Evolutionary conservation across 2,888 invertebrate genomes (phyloP).

Genomic region (Melolontha melolontha): DNA sequence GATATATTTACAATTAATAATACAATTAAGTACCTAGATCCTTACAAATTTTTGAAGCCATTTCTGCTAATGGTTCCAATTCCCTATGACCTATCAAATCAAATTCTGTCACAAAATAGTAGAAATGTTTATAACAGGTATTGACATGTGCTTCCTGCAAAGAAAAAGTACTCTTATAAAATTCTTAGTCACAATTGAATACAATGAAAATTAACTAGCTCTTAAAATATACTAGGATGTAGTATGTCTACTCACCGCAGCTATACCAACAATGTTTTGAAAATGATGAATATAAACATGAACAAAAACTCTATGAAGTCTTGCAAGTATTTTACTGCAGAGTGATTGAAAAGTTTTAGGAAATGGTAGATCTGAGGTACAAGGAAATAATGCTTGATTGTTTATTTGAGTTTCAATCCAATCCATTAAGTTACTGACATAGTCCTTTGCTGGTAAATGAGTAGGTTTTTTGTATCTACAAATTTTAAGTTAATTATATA

Average conservation of each 20-base stretch:
- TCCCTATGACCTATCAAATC: constrained; percentile 86
- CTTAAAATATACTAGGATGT: constrained; percentile 3
- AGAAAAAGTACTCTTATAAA: constrained; percentile 1
- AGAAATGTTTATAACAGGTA: constrained; percentile 95
- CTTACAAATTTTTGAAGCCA: constrained; percentile 80
- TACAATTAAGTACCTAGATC: constrained; percentile 58
- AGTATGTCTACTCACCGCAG: constrained; percentile 76
- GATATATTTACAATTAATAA: not conserved
- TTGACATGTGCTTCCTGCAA: constrained; percentile 90
- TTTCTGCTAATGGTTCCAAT: constrained; percentile 84
- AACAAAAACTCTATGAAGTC: constrained; percentile 90
- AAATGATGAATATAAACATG: constrained; percentile 97
- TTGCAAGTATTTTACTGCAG: constrained; percentile 88
- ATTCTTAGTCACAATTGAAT: constrained; percentile 2
- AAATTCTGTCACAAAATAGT: constrained; percentile 91
- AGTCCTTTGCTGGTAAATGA: constrained; percentile 84
- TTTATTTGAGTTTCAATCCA: constrained; percentile 94
- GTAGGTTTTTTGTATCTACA: constrained; percentile 80
- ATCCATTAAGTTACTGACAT: constrained; percentile 87
- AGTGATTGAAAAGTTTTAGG: constrained; percentile 83
- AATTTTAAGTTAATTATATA: constrained; percentile 16
- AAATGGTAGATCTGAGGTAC: constrained; percentile 87
- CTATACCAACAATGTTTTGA: constrained; percentile 86
- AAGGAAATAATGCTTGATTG: constrained; percentile 87
- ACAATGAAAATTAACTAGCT: not conserved